Evolutionary conservation across 2,888 invertebrate species (phyloP), one percentile per base, ranked within the genome.

Genomic region (Harpalus rubripes): DNA sequence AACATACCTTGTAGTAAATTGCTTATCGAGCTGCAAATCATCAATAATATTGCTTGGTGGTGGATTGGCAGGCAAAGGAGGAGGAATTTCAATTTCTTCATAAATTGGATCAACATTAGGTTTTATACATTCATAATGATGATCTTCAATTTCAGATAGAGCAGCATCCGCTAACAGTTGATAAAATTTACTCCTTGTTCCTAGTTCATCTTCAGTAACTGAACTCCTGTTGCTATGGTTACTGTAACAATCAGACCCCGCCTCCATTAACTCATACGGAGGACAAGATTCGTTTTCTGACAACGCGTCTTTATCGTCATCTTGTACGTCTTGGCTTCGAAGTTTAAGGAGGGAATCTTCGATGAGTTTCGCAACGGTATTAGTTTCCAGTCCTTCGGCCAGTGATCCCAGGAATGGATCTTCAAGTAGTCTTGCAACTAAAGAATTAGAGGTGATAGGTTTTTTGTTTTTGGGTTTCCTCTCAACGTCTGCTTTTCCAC

Each of bases 51-150:
- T 93, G 86, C 93, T 92, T 0, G 96, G 96, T 0, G 96, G 96
- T 16, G 96, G 96, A 88, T 95, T 95, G 0, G 95, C 90, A 0
- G 96, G 96, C 88, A 97, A 90, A 1, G 96, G 96, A 12, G 96
- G 96, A 82, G 96, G 96, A 90, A 95, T 93, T 88, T 95, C 95
- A 87, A 95, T 95, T 90, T 95, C 95, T 91, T 96, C 96, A 89
- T 96, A 96, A 88, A 96, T 96, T 1, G 95, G 96, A 92, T 96
- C 95, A 83, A 92, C 92, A 88, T 94, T 93, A 0, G 94, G 89
- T 86, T 93, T 92, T 86, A 96, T 95, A 81, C 95, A 95, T 89
- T 96, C 96, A 88, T 95, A 96, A 88, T 95, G 95, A 90, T 96
- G 95, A 88, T 94, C 94, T 86, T 93, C 93, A 79, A 95, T 94